These are phyloP conservation scores for Penaeus vannamei DNA, from an alignment of 1,140 invertebrate genomes.

Conservation along the genomic window DNA sequence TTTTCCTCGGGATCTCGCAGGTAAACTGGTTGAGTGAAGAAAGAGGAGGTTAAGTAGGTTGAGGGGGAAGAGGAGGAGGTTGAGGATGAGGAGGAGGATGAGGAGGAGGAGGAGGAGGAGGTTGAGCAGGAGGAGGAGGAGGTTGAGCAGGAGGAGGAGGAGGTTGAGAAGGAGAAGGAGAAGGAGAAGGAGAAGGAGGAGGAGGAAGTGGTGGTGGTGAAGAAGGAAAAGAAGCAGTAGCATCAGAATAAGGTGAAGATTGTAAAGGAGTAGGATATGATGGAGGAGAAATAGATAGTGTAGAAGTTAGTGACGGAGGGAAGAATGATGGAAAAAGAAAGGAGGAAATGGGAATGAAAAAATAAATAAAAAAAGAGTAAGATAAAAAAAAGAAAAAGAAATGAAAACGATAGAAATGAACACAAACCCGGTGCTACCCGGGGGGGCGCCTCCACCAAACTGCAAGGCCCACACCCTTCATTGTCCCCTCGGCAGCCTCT, in stretches of 20 bases:
- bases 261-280: neutral
- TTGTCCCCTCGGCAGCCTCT: too few species aligned
- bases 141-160: neutral
- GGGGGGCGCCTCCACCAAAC: too few species aligned
- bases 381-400: neutral
- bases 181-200: neutral
- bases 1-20: too few species aligned
- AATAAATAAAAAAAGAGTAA: neutral
- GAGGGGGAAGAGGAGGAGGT: neutral
- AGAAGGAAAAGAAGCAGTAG: neutral
- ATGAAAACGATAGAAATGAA: neutral
- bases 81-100: neutral
- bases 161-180: neutral
- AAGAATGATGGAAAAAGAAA: neutral
- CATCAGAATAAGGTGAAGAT: neutral
- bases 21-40: too few species aligned
- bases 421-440: too few species aligned
- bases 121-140: neutral
- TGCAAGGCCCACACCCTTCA: too few species aligned
- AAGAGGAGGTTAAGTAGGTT: neutral
- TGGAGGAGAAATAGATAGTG: neutral
- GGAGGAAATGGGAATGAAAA: neutral
- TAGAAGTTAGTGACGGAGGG: neutral
- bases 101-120: neutral
- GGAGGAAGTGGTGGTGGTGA: neutral